These are phyloP conservation scores for Actinemys pallida DNA, from an alignment of 2,113 vertebrate species.

Conservation along the genomic window DNA sequence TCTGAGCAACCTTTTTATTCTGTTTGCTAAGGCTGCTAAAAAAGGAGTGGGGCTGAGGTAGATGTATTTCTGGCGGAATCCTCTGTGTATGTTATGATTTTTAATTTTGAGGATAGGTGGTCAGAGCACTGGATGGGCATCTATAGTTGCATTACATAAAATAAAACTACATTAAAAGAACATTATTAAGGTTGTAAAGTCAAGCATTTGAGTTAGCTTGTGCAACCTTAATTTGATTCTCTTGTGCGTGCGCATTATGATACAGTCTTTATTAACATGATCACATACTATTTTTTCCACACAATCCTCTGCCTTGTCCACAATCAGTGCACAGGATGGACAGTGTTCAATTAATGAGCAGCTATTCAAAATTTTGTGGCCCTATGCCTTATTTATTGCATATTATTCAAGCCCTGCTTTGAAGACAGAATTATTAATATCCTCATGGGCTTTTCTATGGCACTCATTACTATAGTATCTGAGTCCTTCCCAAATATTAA, in stretches of 20 bases:
- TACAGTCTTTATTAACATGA: constrained; percentile 9
- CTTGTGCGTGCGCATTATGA: neutral
- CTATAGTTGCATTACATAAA: neutral
- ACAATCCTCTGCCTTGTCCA: constrained; percentile 16
- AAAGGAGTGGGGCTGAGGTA: neutral
- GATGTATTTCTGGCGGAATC: neutral
- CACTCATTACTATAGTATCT: constrained; percentile 4
- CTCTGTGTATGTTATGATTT: constrained; percentile 8
- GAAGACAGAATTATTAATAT: constrained; percentile 22
- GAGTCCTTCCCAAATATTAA: constrained; percentile 25
- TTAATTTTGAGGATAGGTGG: constrained; percentile 17
- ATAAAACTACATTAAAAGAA: neutral
- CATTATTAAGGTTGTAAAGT: constrained; percentile 1
- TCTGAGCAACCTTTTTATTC: neutral
- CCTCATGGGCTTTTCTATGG: neutral
- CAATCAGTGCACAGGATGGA: neutral
- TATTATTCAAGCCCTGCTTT: constrained; percentile 6
- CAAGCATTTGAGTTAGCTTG: constrained; percentile 9
- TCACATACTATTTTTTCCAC: constrained; percentile 32
- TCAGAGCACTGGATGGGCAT: constrained; percentile 11
- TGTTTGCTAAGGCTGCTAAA: neutral
- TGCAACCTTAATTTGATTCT: neutral
- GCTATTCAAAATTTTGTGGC: constrained; percentile 46
- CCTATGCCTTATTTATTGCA: neutral
- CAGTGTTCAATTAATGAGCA: constrained; percentile 29